Conservation (phyloP, 2,113 vertebrate genomes). For the Perca schrenkii region DNA sequence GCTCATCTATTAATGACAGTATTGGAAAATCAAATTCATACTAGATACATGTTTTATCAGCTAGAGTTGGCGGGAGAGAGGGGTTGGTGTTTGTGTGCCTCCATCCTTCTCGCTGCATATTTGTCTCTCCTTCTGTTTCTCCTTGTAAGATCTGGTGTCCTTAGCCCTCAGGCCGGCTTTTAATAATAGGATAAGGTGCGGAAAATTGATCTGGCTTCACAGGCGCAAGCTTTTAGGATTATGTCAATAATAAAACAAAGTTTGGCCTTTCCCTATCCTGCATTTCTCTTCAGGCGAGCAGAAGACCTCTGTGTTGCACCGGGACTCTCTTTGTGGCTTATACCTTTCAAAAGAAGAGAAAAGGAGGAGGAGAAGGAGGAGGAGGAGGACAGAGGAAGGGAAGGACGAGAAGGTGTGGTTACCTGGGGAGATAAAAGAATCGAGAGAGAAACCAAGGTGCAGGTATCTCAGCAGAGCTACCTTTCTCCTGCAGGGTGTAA, state of each 20-base stretch:
- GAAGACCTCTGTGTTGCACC: conserved; percentile 65
- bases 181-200: conserved; percentile 85
- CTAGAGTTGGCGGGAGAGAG: conserved; percentile 32
- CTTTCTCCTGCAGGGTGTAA: conserved; percentile 55
- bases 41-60: conserved; percentile 77
- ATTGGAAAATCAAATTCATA: conserved; percentile 87
- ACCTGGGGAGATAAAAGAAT: conserved; percentile 71
- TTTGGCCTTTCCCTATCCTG: conserved; percentile 74
- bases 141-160: conserved; percentile 64
- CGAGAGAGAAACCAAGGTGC: conserved; percentile 28
- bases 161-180: conserved; percentile 77
- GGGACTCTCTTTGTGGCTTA: conserved; percentile 65
- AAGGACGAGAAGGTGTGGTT: conserved; percentile 68
- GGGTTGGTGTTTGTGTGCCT: conserved; percentile 43
- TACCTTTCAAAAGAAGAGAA: conserved; percentile 56
- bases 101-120: conserved; percentile 41
- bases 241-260: conserved; percentile 82
- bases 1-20: conserved; percentile 85
- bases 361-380: conserved; percentile 44
- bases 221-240: conserved; percentile 81
- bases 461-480: conserved; percentile 47
- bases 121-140: conserved; percentile 54
- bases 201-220: conserved; percentile 84
- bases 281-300: conserved; percentile 75
- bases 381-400: conserved; percentile 35